Evolutionary conservation across 2,888 invertebrate genomes (phyloP), one percentile per base, ranked within the genome.

Genomic region (Cephus pygmeus): DNA sequence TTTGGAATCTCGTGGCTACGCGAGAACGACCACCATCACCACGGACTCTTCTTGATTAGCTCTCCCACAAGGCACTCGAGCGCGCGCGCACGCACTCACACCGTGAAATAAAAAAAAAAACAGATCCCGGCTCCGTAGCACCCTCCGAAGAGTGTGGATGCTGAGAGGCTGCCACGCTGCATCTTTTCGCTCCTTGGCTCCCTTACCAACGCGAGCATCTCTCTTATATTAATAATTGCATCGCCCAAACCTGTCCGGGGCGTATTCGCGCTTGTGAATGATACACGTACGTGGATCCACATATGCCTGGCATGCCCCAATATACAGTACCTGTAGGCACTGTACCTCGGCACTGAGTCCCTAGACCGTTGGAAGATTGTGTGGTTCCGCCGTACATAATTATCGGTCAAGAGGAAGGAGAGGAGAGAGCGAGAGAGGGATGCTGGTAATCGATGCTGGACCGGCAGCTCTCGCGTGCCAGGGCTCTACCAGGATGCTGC

Each of bases 161-260:
- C 71, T 34, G 33, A 12, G 23, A n/a, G 12, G 71, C 71, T 33
- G 30, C 30, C 15, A 69, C 69, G 69, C 79, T 75, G 76, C 75
- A 34, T 40, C 77, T 81, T 81, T 76, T 73, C 75, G 77, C 40
- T 75, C 74, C 77, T 77, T 75, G 73, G 35, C 69, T 80, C 79
- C 12, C 69, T 79, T 77, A 78, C 75, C 80, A 79, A 75, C 77
- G 75, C 77, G 76, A 69, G 31, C 35, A 33, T 75, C 76, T 76
- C 77, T 78, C 83, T 88, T 85, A 85, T 86, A 89, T 89, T 89
- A 89, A 88, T 89, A 89, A 89, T 88, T 88, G 85, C 88, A 83
- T 84, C 85, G 86, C 85, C 86, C 82, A 89, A 89, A 89, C 89
- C 89, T 87, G 89, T 88, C 87, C 87, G 83, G 88, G 85, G 86